A percentile compares a stretch with the other conserved stretches of the same genome.
phyloP scores from a whole-genome alignment of 2,113 vertebrate species.

The Mus pahari region DNA sequence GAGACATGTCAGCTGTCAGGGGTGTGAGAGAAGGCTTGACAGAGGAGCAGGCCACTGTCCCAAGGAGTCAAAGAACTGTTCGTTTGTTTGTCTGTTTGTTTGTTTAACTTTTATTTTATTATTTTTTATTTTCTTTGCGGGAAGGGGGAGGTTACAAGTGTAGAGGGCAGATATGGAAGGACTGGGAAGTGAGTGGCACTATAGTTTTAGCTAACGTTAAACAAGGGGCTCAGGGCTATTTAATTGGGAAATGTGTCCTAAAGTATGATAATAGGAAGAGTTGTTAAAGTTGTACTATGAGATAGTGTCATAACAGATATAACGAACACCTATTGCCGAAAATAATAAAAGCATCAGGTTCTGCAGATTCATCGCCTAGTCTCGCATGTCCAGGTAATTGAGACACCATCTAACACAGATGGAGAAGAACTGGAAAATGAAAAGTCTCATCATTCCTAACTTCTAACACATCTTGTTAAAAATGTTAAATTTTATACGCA shows the following conservation, averaged over 20 bases:
- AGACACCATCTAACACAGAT: neutral
- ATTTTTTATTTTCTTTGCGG: neutral
- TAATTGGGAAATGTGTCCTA: neutral
- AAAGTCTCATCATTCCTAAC: neutral
- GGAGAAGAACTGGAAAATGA: neutral
- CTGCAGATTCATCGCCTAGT: neutral
- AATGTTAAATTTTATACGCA: conserved; percentile 35
- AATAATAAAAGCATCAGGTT: neutral
- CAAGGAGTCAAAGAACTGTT: neutral
- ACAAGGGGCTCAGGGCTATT: neutral
- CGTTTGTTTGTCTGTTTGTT: neutral
- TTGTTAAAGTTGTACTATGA: neutral
- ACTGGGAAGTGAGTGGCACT: neutral
- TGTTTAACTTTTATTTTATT: neutral
- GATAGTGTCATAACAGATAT: neutral
- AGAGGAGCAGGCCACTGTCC: neutral
- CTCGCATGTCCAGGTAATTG: neutral
- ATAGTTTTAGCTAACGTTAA: neutral
- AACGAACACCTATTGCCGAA: neutral
- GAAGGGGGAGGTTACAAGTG: neutral
- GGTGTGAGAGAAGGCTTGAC: neutral
- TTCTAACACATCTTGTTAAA: neutral
- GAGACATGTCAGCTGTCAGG: neutral
- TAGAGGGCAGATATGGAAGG: neutral
- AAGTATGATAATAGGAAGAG: neutral